Evolutionary conservation across 2,888 invertebrate species (phyloP).

Genomic region (Spatulosminthurus flaviceps): DNA sequence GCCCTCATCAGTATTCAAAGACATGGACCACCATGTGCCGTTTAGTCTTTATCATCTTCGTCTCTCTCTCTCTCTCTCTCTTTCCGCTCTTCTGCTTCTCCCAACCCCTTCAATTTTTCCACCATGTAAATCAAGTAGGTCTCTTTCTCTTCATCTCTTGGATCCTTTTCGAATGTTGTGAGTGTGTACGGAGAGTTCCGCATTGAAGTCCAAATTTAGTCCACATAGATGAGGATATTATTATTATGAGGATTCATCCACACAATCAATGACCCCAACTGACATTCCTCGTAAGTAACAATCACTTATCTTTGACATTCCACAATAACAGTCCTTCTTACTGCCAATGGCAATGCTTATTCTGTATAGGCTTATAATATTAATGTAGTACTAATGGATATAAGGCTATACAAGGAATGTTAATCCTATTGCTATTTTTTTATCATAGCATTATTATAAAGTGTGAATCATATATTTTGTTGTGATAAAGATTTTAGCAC

Average conservation of each 20-base stretch:
- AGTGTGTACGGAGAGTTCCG: conserved; percentile 27
- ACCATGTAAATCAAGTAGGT: conserved; percentile 39
- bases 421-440: no score
- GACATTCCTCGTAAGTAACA: background rate
- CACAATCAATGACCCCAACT: conserved; percentile 12
- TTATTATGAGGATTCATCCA: background rate
- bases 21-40: conserved; percentile 35
- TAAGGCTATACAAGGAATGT: no score
- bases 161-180: background rate
- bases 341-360: no score
- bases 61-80: background rate
- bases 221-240: conserved; percentile 3
- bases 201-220: conserved; percentile 48
- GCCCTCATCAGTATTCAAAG: conserved; percentile 46
- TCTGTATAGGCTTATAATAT: no score
- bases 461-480: no score
- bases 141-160: conserved; percentile 23
- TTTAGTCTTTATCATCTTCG: background rate
- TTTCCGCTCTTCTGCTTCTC: background rate
- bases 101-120: background rate
- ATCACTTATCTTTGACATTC: no score
- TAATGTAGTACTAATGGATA: no score
- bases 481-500: no score
- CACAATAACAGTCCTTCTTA: no score
- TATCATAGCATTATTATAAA: no score